A percentile compares a stretch with the other conserved stretches of the same genome.
These are phyloP conservation scores for Xestia rhomboidea DNA, from an alignment of 2,888 invertebrate species.

Conservation along the genomic window DNA sequence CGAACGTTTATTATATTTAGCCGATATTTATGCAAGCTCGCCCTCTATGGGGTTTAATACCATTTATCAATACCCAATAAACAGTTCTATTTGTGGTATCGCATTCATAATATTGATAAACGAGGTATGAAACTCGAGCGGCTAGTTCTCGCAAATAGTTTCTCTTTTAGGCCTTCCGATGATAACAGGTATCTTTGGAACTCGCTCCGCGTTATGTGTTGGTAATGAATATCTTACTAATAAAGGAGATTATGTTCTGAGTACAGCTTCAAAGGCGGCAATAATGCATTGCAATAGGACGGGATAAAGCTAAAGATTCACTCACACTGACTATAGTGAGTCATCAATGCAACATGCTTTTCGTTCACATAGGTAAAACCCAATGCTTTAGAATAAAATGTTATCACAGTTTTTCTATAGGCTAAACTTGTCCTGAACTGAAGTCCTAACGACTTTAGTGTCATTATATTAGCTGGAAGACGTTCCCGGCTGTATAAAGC, in stretches of 20 bases:
- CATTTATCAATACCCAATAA: conserved; percentile 66
- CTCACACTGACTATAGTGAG: background rate
- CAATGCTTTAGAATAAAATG: background rate
- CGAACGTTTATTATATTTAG: conserved; percentile 33
- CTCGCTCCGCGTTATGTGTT: conserved; percentile 13
- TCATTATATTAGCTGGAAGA: background rate
- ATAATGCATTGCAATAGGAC: background rate
- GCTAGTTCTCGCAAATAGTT: conserved; percentile 37
- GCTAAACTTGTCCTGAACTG: background rate
- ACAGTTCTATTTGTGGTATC: conserved; percentile 57
- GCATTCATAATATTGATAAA: conserved; percentile 59
- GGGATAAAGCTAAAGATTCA: background rate
- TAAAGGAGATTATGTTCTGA: conserved; percentile 27
- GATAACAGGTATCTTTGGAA: conserved; percentile 39
- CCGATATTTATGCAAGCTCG: conserved; percentile 57
- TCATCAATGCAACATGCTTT: background rate
- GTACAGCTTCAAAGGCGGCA: conserved; percentile 12
- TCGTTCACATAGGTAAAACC: background rate
- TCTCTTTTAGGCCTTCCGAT: conserved; percentile 40
- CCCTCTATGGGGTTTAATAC: conserved; percentile 57
- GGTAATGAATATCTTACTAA: conserved; percentile 36
- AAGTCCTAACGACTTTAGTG: background rate
- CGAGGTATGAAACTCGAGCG: conserved; percentile 48
- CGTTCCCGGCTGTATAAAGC: background rate
- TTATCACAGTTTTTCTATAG: background rate